Conservation (phyloP, 1,140 invertebrate genomes). For the Lineus longissimus region DNA sequence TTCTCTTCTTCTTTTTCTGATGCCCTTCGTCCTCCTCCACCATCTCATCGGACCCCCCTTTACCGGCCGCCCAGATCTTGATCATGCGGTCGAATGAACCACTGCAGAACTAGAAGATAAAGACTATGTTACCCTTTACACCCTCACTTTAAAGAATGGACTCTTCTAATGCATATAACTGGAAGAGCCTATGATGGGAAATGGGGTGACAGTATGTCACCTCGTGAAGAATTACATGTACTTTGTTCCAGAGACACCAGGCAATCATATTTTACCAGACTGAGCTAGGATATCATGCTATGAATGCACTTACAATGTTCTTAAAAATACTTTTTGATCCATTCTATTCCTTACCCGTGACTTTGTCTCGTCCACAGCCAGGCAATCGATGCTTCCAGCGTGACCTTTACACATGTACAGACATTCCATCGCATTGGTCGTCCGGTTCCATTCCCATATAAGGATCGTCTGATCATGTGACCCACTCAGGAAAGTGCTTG, state of each 20-base stretch:
- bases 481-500: slow-evolving; percentile 60
- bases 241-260: too few species aligned
- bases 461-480: slow-evolving; percentile 90
- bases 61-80: slow-evolving; percentile 59
- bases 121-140: background rate
- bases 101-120: slow-evolving; percentile 67
- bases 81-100: slow-evolving; percentile 81
- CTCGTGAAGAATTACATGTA: too few species aligned
- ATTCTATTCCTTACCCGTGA: slow-evolving; percentile 45
- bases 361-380: slow-evolving; percentile 66
- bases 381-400: slow-evolving; percentile 80
- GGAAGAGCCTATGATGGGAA: too few species aligned
- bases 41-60: slow-evolving; percentile 5
- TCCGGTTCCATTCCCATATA: slow-evolving; percentile 69
- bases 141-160: too few species aligned
- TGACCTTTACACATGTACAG: slow-evolving; percentile 81
- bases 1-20: slow-evolving; percentile 38
- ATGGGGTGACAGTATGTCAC: too few species aligned
- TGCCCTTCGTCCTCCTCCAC: slow-evolving; percentile 24
- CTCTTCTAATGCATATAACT: too few species aligned
- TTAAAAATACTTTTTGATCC: too few species aligned
- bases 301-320: too few species aligned
- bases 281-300: too few species aligned
- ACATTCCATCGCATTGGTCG: slow-evolving; percentile 73
- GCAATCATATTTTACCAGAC: too few species aligned